phyloP scores from a whole-genome alignment of 2,888 invertebrate species.

The Trilocha varians region DNA sequence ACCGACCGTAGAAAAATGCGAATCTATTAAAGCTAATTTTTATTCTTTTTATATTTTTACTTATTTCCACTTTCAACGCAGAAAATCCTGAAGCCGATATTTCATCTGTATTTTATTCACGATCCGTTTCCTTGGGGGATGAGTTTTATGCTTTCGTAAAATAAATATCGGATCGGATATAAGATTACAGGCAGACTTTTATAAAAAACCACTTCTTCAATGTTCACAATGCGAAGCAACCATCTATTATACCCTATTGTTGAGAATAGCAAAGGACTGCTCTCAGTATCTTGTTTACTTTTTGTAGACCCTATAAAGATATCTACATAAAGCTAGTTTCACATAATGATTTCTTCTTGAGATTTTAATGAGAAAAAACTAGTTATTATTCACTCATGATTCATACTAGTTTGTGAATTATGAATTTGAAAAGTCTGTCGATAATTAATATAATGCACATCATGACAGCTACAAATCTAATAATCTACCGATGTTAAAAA shows the following conservation, averaged over 20 bases:
- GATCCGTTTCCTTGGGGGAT: neutral
- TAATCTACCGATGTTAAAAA: too few species aligned
- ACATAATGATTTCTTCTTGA: too few species aligned
- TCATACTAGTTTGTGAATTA: too few species aligned
- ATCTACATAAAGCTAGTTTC: constrained; percentile 15
- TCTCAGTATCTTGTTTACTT: constrained; percentile 17
- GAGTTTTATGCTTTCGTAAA: neutral
- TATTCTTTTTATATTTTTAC: constrained; percentile 11
- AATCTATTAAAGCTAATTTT: constrained; percentile 23
- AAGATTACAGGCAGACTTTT: constrained; percentile 34
- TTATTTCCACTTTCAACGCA: neutral
- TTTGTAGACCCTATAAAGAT: constrained; percentile 24
- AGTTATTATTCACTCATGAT: too few species aligned
- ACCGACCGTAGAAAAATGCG: constrained; percentile 26
- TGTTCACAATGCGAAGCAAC: constrained; percentile 39
- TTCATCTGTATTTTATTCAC: neutral
- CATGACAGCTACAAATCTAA: too few species aligned
- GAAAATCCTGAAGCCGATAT: neutral
- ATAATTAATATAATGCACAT: too few species aligned
- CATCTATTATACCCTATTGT: constrained; percentile 47
- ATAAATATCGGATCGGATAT: constrained; percentile 3
- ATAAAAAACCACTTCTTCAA: constrained; percentile 34
- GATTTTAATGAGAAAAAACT: too few species aligned
- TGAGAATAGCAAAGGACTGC: constrained; percentile 20
- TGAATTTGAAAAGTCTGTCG: too few species aligned